Conservation (phyloP, 2,888 invertebrate species). For the Dryobotodes eremita region DNA sequence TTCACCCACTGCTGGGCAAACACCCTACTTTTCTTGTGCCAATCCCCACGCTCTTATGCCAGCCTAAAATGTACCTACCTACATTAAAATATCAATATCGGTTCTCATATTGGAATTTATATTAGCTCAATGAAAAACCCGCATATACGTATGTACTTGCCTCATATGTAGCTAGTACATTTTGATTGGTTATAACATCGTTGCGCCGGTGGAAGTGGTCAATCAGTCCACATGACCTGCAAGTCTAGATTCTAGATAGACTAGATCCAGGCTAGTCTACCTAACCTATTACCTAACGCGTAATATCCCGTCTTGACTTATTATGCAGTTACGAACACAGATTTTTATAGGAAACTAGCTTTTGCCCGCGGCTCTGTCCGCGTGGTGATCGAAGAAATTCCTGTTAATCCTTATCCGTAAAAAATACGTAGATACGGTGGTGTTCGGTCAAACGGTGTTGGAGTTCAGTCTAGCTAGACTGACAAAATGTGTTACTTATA, state of each 20-base stretch:
- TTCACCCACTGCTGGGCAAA: background rate
- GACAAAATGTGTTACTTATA: too few species aligned
- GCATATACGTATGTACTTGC: background rate
- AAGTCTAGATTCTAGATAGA: conserved; percentile 83
- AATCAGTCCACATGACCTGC: conserved; percentile 87
- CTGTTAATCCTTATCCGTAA: too few species aligned
- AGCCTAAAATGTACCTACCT: background rate
- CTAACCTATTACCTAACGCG: conserved; percentile 72
- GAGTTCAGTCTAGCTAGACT: too few species aligned
- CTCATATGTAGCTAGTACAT: conserved; percentile 25
- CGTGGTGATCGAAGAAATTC: too few species aligned
- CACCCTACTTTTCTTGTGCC: too few species aligned
- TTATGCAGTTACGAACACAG: conserved; percentile 43
- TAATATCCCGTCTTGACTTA: conserved; percentile 67
- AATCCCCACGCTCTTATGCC: background rate
- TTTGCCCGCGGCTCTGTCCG: too few species aligned
- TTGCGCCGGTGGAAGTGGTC: conserved; percentile 84
- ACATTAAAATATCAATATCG: conserved; percentile 8
- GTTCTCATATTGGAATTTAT: conserved; percentile 29
- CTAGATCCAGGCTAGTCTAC: conserved; percentile 78
- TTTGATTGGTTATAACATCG: conserved; percentile 75
- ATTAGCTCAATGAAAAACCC: conserved; percentile 22
- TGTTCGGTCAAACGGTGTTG: too few species aligned
- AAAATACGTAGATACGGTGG: too few species aligned
- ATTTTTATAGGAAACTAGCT: conserved; percentile 50